A percentile compares a stretch with the other conserved stretches of the same genome.
phyloP scores from a whole-genome alignment of 2,797 vertebrate species.

The Gymnothorax reevesii region DNA sequence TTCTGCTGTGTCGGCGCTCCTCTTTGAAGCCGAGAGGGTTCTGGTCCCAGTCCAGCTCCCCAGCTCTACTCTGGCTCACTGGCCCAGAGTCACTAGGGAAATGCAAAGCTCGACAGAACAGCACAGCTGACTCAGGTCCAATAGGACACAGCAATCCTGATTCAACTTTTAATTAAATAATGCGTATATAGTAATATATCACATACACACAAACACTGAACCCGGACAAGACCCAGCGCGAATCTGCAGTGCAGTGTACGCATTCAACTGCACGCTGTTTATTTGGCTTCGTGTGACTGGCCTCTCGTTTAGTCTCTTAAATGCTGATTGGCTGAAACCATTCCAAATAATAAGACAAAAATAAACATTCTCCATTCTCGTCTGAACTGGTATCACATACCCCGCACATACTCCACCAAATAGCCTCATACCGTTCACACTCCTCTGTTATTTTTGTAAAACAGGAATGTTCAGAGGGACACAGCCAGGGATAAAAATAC shows the following conservation, averaged over 20 bases:
- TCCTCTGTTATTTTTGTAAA: background rate
- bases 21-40: background rate
- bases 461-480: conserved; percentile 10
- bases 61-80: background rate
- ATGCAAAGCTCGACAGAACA: conserved; percentile 9
- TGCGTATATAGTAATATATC: background rate
- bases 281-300: no score
- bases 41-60: conserved; percentile 12
- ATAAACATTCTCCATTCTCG: background rate
- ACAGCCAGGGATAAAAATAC: conserved; percentile 11
- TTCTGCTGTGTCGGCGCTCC: conserved; percentile 12
- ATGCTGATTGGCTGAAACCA: no score
- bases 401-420: background rate
- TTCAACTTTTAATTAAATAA: background rate
- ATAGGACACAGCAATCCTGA: background rate
- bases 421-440: background rate
- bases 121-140: background rate
- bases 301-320: no score
- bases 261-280: no score
- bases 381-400: background rate
- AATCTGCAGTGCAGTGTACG: no score
- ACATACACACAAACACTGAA: background rate
- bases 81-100: background rate
- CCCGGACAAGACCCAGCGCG: background rate
- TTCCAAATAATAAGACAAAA: background rate